These are phyloP conservation scores for Natator depressus DNA, from an alignment of 2,113 vertebrate species.

Conservation along the genomic window DNA sequence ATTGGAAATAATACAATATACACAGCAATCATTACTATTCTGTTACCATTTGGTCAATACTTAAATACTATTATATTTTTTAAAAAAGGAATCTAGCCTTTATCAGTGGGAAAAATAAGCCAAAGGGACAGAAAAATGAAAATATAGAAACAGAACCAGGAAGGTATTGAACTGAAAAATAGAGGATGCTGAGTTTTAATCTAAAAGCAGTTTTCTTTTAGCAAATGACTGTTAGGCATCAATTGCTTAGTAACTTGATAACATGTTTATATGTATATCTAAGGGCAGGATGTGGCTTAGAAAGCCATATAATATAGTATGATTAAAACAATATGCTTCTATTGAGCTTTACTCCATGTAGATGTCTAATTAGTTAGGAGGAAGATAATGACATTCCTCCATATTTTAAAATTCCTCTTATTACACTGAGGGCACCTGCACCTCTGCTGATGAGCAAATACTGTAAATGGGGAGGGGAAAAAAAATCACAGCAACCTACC, in stretches of 20 bases:
- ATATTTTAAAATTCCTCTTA: background rate
- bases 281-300: background rate
- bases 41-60: background rate
- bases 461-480: background rate
- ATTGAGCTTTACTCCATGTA: background rate
- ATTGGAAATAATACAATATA: background rate
- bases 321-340: background rate
- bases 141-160: background rate
- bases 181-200: background rate
- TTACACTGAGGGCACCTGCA: background rate
- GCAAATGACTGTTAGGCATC: background rate
- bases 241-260: background rate
- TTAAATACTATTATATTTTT: background rate
- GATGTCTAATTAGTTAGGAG: background rate
- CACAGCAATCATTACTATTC: background rate
- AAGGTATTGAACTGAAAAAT: background rate
- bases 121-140: background rate
- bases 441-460: background rate
- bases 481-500: background rate
- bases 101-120: background rate
- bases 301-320: background rate
- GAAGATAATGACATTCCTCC: background rate
- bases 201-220: background rate
- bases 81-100: background rate
- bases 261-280: background rate